phyloP scores from a whole-genome alignment of 2,113 vertebrate genomes.

The Brachypteracias leptosomus region DNA sequence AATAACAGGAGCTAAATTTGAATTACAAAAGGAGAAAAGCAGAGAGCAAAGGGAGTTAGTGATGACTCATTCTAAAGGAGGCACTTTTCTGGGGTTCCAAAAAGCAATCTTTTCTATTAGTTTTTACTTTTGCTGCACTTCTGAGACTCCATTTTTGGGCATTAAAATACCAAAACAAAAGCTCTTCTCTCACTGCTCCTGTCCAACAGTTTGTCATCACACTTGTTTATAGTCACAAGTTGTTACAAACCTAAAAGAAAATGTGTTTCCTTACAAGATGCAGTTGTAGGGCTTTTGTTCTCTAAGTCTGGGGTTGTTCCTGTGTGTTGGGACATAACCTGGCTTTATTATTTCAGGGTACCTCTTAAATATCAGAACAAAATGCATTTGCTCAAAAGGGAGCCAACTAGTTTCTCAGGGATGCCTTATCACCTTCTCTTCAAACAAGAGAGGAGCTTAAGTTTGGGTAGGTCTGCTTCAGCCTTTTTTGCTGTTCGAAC shows the following conservation, averaged over 20 bases:
- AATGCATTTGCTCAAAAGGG: neutral
- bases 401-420: neutral
- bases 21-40: neutral
- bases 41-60: neutral
- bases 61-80: neutral
- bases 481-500: neutral
- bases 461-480: neutral
- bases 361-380: neutral
- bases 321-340: neutral
- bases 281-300: neutral
- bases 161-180: neutral
- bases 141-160: neutral
- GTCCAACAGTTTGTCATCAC: slow-evolving; percentile 28
- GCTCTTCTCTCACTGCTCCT: slow-evolving; percentile 4
- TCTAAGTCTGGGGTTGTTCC: neutral
- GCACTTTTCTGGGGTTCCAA: neutral
- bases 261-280: slow-evolving; percentile 13
- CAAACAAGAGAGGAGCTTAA: neutral
- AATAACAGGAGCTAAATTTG: neutral
- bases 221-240: slow-evolving; percentile 4
- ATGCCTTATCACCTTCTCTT: neutral
- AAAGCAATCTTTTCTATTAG: neutral
- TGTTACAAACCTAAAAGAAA: slow-evolving; percentile 24
- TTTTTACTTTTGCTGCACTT: slow-evolving; percentile 1
- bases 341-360: neutral